These are phyloP conservation scores for Gasterosteus aculeatus DNA, from an alignment of 2,113 vertebrate genomes.

Conservation along the genomic window DNA sequence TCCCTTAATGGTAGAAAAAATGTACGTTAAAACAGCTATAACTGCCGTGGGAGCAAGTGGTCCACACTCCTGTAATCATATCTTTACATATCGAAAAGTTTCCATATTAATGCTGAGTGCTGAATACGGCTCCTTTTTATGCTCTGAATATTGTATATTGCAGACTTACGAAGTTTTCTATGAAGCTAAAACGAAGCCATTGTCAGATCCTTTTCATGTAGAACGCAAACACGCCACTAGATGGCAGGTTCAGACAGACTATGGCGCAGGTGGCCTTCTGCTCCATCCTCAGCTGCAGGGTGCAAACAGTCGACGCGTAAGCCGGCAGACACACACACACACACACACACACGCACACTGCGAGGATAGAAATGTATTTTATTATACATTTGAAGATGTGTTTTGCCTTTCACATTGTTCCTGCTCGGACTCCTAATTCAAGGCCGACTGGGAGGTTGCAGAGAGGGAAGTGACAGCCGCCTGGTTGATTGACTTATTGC, in stretches of 20 bases:
- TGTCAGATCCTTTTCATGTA: slow-evolving; percentile 19
- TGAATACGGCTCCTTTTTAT: neutral
- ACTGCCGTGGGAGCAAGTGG: too few species aligned
- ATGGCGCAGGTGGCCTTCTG: neutral
- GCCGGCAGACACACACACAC: too few species aligned
- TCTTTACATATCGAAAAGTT: too few species aligned
- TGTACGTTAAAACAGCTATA: neutral
- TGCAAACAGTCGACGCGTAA: neutral
- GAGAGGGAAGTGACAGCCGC: slow-evolving; percentile 25
- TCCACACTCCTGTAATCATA: too few species aligned
- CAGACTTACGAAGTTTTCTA: neutral
- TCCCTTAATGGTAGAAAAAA: neutral
- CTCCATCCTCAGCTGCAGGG: neutral
- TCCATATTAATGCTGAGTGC: too few species aligned
- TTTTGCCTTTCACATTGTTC: neutral
- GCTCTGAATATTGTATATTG: neutral
- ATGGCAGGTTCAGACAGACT: slow-evolving; percentile 52
- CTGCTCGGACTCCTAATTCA: slow-evolving; percentile 24
- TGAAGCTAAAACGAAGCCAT: neutral
- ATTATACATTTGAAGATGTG: neutral
- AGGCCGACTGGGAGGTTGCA: slow-evolving; percentile 36
- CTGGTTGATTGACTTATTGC: slow-evolving; percentile 33
- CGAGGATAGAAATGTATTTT: neutral
- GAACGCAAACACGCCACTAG: slow-evolving; percentile 53
- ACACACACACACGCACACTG: neutral